Evolutionary conservation across 2,113 vertebrate genomes (phyloP).

Genomic region (Emydocephalus ijimae): DNA sequence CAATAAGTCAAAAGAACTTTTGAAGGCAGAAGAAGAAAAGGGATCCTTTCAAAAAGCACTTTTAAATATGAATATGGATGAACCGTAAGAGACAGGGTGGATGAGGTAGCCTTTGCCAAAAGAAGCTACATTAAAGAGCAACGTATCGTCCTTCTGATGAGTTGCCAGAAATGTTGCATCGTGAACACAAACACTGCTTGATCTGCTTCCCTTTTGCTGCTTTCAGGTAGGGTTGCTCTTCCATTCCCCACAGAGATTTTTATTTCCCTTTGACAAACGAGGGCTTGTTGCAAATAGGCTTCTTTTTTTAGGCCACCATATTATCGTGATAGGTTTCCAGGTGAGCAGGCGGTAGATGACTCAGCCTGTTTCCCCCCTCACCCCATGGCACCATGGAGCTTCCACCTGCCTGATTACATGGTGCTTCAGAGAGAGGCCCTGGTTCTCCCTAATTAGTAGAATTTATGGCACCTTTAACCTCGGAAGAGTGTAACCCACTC

Average conservation of each 20-base stretch:
- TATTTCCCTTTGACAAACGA: constrained; percentile 1
- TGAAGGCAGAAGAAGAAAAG: neutral
- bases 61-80: neutral
- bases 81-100: neutral
- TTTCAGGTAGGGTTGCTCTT: constrained; percentile 13
- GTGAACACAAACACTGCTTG: constrained; percentile 30
- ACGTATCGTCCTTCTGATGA: neutral
- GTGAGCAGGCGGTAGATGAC: constrained; percentile 22
- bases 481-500: constrained; percentile 33
- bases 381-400: constrained; percentile 33
- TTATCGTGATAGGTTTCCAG: neutral
- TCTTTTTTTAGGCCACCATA: constrained; percentile 23
- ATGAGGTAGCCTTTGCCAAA: neutral
- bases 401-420: constrained; percentile 47
- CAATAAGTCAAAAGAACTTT: neutral
- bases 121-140: neutral
- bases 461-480: constrained; percentile 37
- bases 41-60: neutral
- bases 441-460: constrained; percentile 41
- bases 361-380: neutral
- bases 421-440: constrained; percentile 35
- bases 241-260: neutral
- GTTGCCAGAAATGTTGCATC: neutral
- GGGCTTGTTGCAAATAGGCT: constrained; percentile 41
- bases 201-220: constrained; percentile 12